Evolutionary conservation across 2,113 vertebrate genomes (phyloP).

Genomic region (Ochotona curzoniae): DNA sequence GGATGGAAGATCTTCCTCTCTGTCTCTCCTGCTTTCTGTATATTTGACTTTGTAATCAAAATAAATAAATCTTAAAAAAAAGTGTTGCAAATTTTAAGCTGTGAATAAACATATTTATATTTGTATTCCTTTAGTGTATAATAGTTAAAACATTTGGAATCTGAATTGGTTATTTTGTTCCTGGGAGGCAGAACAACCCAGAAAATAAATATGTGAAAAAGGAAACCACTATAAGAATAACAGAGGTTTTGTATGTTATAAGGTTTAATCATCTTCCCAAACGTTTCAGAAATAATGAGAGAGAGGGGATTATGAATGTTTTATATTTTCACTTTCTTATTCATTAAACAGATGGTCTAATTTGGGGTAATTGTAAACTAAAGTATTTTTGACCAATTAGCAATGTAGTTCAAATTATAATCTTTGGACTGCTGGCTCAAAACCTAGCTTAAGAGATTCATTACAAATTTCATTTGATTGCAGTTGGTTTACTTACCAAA

Average conservation of each 20-base stretch:
- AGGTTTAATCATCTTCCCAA: not conserved
- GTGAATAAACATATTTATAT: not conserved
- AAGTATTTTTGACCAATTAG: constrained; percentile 34
- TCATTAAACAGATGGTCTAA: constrained; percentile 21
- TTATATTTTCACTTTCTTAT: not conserved
- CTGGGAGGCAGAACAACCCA: not conserved
- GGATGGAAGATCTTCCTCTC: too few relatives aligned
- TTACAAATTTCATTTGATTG: not conserved
- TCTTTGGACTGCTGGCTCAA: not conserved
- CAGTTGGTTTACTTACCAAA: not conserved
- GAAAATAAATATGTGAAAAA: not conserved
- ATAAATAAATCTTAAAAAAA: too few relatives aligned
- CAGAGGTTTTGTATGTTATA: not conserved
- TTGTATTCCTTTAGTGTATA: not conserved
- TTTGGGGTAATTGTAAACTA: constrained; percentile 29
- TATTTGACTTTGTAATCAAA: too few relatives aligned
- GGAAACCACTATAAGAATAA: not conserved
- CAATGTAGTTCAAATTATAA: not conserved
- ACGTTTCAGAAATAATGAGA: constrained; percentile 20
- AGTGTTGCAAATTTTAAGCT: not conserved
- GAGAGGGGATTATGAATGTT: not conserved
- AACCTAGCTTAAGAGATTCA: constrained; percentile 7
- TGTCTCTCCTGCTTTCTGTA: too few relatives aligned
- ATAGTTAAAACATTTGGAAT: not conserved
- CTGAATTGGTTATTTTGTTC: not conserved